Evolutionary conservation across 1,140 invertebrate genomes (phyloP).

Genomic region (Anthonomus grandis): DNA sequence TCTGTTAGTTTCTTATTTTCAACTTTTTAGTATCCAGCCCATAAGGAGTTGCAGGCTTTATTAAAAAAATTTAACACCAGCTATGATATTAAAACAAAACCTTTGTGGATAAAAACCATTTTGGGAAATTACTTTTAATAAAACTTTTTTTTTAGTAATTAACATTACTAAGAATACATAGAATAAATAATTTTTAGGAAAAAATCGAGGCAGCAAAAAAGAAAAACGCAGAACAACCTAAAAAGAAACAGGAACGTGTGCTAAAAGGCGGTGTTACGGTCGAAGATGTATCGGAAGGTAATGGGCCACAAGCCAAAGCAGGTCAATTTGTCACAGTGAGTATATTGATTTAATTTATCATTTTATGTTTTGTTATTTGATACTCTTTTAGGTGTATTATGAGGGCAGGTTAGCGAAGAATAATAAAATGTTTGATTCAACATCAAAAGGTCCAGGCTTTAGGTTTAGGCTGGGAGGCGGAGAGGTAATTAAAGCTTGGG

Average conservation of each 20-base stretch:
- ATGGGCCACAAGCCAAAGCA: conserved; percentile 69
- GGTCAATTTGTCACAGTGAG: conserved; percentile 71
- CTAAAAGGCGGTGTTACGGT: conserved; percentile 71
- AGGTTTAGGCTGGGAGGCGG: conserved; percentile 79
- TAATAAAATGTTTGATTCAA: conserved; percentile 78
- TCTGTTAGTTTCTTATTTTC: too few relatives aligned
- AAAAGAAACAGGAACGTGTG: conserved; percentile 57
- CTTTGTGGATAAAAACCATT: too few relatives aligned
- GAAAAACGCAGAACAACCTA: conserved; percentile 11
- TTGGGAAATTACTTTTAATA: too few relatives aligned
- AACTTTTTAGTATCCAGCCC: too few relatives aligned
- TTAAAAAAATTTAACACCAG: too few relatives aligned
- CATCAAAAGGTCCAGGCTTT: conserved; percentile 71
- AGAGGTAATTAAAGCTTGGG: conserved; percentile 92
- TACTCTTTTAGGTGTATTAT: conserved; percentile 64
- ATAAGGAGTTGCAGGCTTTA: too few relatives aligned
- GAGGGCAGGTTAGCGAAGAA: conserved; percentile 72
- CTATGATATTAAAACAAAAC: too few relatives aligned
- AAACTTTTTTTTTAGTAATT: too few relatives aligned
- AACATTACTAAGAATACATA: too few relatives aligned
- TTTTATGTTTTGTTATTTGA: background rate
- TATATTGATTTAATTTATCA: background rate
- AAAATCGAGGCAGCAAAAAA: conserved; percentile 8
- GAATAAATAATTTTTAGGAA: conserved; percentile 6
- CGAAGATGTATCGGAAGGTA: conserved; percentile 74